Evolutionary conservation across 2,113 vertebrate species (phyloP).

Genomic region (Panthera leo): DNA sequence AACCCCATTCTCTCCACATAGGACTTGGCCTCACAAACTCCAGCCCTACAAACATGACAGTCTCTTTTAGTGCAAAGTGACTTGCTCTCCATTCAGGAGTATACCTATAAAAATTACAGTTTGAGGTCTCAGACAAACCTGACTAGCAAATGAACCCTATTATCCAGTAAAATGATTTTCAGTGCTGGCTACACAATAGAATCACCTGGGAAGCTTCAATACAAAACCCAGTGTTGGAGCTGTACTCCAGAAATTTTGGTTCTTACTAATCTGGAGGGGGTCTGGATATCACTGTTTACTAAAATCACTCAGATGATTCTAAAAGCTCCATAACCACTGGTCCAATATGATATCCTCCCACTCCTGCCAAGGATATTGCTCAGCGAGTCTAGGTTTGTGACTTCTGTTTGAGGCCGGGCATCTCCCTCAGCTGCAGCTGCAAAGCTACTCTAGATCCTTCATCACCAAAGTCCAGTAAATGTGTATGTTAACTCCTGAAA

Average conservation of each 20-base stretch:
- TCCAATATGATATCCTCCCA: neutral
- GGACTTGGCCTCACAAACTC: neutral
- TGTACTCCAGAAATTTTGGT: neutral
- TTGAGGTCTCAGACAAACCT: neutral
- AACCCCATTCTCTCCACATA: neutral
- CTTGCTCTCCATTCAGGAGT: neutral
- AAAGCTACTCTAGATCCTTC: neutral
- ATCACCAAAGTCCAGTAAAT: neutral
- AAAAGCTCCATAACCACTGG: neutral
- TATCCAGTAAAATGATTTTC: neutral
- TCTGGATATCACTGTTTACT: neutral
- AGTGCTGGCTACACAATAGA: neutral
- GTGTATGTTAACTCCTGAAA: neutral
- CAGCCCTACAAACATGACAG: neutral
- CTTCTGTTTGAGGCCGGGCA: neutral
- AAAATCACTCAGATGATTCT: neutral
- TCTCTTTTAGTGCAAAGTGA: neutral
- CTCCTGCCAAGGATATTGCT: neutral
- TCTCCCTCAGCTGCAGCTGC: neutral
- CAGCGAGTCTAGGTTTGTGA: neutral
- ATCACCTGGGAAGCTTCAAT: neutral
- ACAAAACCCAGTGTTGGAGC: neutral
- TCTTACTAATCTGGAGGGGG: neutral
- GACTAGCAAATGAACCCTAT: neutral
- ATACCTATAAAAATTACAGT: neutral